Base-by-base conservation (phyloP, 1,140 invertebrate genomes). In the Zaprionus africanus region DNA sequence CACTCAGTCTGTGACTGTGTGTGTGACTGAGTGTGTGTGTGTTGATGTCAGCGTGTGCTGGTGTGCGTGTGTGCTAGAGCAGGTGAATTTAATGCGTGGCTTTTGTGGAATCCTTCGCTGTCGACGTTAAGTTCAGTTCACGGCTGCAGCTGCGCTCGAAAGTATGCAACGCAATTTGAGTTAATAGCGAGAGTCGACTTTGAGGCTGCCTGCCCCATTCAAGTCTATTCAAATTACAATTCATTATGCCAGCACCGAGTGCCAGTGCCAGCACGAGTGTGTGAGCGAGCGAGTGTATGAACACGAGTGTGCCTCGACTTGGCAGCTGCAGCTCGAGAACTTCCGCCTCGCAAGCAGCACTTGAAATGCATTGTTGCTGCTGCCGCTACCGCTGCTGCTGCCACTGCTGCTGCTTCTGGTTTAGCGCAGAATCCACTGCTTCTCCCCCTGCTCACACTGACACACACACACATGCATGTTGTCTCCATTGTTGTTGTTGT, bases 171-270 rank as follows among this genome's bases (percentile, higher is more conserved):
- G 81, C 88, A 88, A 90, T 88, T 90, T 84, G 78, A 88, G 81
- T 88, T 83, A 88, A 90, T 88, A 88, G 78, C 85, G 41, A 46
- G 41, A 54, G 64, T 54, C 53, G 73, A 76, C 67, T 76, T 73
- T 67, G 70, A 61, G 51, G 28, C 57, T 56, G 31, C 13, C 13
- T 38, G 28, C 59, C 59, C 61, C 57, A 70, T 58, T 62, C 65
- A 73, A 72, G 84, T 87, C 78, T 90, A 81, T 90, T 88, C 78
- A 88, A 84, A 88, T 88, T 90, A 90, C 84, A 88, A 88, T 88
- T 88, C 84, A 81, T 88, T 88, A 87, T 81, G 73, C 65, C 66
- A 88, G 67, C 62, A 36, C 28, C 65, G 46, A 31, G 56, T 64
- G 58, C 66, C 31, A 34, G 28, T 24, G 67, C 38, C 7, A 51